phyloP scores from a whole-genome alignment of 1,140 invertebrate species.

The Cecropterus lyciades region DNA sequence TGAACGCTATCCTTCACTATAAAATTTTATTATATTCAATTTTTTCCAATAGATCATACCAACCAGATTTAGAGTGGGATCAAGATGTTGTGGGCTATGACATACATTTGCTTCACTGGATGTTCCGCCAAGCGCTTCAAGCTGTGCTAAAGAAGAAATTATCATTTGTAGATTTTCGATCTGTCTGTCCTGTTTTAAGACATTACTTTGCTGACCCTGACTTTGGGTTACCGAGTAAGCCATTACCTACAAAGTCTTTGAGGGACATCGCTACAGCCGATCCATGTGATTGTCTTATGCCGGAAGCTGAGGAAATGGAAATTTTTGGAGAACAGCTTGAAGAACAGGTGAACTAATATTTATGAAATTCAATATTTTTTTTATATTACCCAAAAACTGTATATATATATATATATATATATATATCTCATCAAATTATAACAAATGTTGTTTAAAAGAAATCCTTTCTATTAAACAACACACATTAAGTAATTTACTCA shows the following conservation, averaged over 20 bases:
- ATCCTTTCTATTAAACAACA: too few species aligned
- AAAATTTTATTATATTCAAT: not conserved
- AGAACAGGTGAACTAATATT: slow-evolving; percentile 41
- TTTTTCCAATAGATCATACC: slow-evolving; percentile 59
- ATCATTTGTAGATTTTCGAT: slow-evolving; percentile 40
- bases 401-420: too few species aligned
- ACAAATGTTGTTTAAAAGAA: too few species aligned
- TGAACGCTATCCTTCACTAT: too few species aligned
- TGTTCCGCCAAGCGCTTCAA: slow-evolving; percentile 73
- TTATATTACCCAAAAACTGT: too few species aligned
- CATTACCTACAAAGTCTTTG: slow-evolving; percentile 42
- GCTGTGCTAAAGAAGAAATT: slow-evolving; percentile 52
- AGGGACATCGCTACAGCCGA: slow-evolving; percentile 50
- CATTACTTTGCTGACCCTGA: slow-evolving; percentile 65
- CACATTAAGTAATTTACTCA: too few species aligned
- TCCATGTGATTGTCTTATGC: slow-evolving; percentile 65
- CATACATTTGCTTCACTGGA: slow-evolving; percentile 64
- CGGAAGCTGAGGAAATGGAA: slow-evolving; percentile 60
- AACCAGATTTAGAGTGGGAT: slow-evolving; percentile 70
- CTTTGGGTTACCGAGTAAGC: slow-evolving; percentile 63
- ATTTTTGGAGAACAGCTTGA: slow-evolving; percentile 43
- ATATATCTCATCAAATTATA: too few species aligned
- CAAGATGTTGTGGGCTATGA: slow-evolving; percentile 56
- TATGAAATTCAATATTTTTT: too few species aligned
- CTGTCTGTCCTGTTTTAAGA: slow-evolving; percentile 53